Evolutionary conservation across 2,113 vertebrate genomes (phyloP), one percentile per base, ranked within the genome.

Genomic region (Catharus minimus): DNA sequence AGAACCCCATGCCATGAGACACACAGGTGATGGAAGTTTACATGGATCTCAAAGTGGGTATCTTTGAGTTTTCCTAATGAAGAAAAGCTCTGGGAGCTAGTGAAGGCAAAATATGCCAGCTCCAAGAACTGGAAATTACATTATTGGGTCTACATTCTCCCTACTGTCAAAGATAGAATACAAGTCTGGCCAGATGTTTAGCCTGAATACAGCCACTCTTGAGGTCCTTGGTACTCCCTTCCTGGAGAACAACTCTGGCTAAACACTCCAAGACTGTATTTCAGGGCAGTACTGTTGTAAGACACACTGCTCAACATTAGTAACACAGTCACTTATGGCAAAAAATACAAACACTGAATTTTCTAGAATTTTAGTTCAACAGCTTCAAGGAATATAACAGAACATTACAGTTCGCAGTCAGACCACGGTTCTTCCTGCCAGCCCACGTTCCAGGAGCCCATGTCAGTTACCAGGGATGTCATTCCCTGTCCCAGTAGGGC

Each of bases 381-480:
- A 44, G 5, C 16, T 82, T 53, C 75, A 78, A 56, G 4, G 30
- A 61, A 53, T 5, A 4, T 46, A 53, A 61, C 22, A 61, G 39
- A 36, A 41, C 16, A 26, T 52, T 41, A 33, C 5, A 47, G 19
- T 11, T 56, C 28, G 26, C 21, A 49, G 11, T 2, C 28, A 88
- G 83, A 11, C 5, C 30, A 0, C 0, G 0, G 32, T 32, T 86
- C 18, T 32, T 24, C 7, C 7, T 15, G 22, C n/a, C 44, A 55
- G 11, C 26, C 22, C 24, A 50, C 0, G 0, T 24, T n/a, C 13
- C 64, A 58, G 58, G 13, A 75, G 5, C 1, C 15, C 39, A 32
- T 2, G 2, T 33, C 82, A 65, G 23, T n/a, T 23, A 19, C 32
- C 2, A 2, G 19, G 13, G 36, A 12, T 2, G 1, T 15, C 33